Base-by-base conservation (phyloP, 2,113 vertebrate species). In the Chloropsis hardwickii region DNA sequence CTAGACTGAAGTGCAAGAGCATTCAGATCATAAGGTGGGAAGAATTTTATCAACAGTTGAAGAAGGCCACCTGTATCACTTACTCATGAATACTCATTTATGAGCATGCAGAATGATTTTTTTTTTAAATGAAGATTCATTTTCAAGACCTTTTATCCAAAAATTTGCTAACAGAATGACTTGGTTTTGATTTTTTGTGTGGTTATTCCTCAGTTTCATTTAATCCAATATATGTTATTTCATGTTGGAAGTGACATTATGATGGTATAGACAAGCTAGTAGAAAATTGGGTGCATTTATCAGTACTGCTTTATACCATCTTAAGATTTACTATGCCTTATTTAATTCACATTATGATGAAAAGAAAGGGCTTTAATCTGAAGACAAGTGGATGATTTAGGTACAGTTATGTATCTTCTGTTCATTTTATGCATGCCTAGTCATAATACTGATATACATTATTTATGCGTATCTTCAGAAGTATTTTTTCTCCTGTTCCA, bases 161-260 rank as follows among this genome's bases (percentile, higher is more conserved):
- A 94, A 62, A 23, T 4, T 25, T 35, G 1, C 54, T 58, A n/a
- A 35, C 1, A 1, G 1, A 79, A 45, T 0, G 40, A 20, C 21
- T 40, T 44, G 5, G 0, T 5, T 90, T 67, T 54, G 11, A 5
- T 17, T 54, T 90, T 69, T 87, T 71, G 7, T 39, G 8, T 33
- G 10, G 2, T 0, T 42, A 21, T 45, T 5, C 4, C 9, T 86
- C 70, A 61, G 24, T 65, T 70, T 42, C 2, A 28, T 73, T 65
- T 84, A 54, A 78, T 50, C 28, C 21, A 25, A 37, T 47, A 12
- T 19, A 50, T 10, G 4, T 50, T 50, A 21, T 62, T 90, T 85
- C 6, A 17, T n/a, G 5, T 23, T 67, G 7, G 12, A 47, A 29
- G 15, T 64, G 57, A 31, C 9, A 27, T 39, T 82, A 72, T 39